Evolutionary conservation across 2,888 invertebrate genomes (phyloP).

Genomic region (Strigamia maritima): DNA sequence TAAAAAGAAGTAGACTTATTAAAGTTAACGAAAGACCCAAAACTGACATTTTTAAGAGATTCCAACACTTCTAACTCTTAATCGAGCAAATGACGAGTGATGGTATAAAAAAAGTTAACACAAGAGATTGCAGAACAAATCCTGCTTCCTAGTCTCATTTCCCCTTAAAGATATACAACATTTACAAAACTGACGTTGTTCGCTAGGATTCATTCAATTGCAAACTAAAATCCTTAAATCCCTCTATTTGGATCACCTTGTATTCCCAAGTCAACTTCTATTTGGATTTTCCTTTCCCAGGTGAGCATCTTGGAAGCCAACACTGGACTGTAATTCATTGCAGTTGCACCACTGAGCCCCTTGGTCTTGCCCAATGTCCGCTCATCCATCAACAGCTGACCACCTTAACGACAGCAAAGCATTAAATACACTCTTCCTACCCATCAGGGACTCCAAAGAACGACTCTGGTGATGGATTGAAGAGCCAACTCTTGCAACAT

Average conservation of each 20-base stretch:
- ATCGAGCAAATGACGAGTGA: slow-evolving; percentile 18
- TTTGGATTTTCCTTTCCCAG: slow-evolving; percentile 17
- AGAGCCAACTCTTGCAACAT: slow-evolving; percentile 27
- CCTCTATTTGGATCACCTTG: not conserved
- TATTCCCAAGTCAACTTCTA: slow-evolving; percentile 15
- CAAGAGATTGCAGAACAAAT: not conserved
- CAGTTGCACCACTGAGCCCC: slow-evolving; percentile 1
- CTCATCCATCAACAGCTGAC: slow-evolving; percentile 29
- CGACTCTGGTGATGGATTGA: slow-evolving; percentile 8
- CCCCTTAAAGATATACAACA: not conserved
- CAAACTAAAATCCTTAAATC: not conserved
- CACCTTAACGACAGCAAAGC: slow-evolving; percentile 21
- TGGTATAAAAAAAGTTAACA: not conserved
- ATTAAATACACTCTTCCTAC: slow-evolving; percentile 25
- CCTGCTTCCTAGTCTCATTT: not conserved
- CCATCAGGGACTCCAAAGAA: slow-evolving; percentile 16
- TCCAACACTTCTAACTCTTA: not conserved
- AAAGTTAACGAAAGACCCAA: not conserved
- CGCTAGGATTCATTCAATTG: slow-evolving; percentile 12
- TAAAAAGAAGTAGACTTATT: slow-evolving; percentile 26
- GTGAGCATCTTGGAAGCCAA: not conserved
- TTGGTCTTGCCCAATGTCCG: slow-evolving; percentile 22
- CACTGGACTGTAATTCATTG: slow-evolving; percentile 9
- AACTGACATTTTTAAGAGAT: slow-evolving; percentile 18
- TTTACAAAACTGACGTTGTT: not conserved